A percentile compares a stretch with the other conserved stretches of the same genome.
Conservation (phyloP, 2,797 vertebrate species). For the Picus viridis region DNA sequence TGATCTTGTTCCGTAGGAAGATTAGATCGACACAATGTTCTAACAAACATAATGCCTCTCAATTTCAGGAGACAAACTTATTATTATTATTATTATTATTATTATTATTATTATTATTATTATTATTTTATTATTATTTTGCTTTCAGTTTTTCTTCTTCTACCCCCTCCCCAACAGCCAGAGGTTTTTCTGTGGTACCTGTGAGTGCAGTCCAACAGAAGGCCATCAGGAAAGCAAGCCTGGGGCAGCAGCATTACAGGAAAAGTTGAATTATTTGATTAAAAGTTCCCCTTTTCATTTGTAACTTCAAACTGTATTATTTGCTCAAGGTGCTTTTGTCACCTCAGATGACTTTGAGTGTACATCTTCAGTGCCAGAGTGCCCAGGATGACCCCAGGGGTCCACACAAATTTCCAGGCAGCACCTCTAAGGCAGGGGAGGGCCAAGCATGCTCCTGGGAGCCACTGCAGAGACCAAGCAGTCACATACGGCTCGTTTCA, state of each 20-base stretch:
- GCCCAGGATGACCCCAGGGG: neutral
- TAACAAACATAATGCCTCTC: neutral
- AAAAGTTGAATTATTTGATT: neutral
- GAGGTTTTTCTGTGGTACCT: neutral
- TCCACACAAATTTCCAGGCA: neutral
- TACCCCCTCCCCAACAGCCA: neutral
- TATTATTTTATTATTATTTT: neutral
- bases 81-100: no score
- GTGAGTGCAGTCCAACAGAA: neutral
- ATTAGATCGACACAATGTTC: neutral
- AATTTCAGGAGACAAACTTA: neutral
- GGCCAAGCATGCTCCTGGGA: rapidly evolving
- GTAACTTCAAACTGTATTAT: neutral
- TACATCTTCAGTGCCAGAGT: rapidly evolving
- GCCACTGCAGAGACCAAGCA: rapidly evolving
- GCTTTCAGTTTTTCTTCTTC: neutral
- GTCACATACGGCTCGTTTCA: rapidly evolving
- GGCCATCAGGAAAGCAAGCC: neutral
- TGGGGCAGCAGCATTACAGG: neutral
- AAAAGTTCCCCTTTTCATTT: neutral
- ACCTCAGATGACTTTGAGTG: neutral
- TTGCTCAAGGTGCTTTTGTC: neutral
- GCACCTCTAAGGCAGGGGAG: neutral
- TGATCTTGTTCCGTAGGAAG: neutral
- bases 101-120: no score